Evolutionary conservation across 2,888 invertebrate genomes (phyloP), one percentile per base, ranked within the genome.

Genomic region (Hofmannophila pseudospretella): DNA sequence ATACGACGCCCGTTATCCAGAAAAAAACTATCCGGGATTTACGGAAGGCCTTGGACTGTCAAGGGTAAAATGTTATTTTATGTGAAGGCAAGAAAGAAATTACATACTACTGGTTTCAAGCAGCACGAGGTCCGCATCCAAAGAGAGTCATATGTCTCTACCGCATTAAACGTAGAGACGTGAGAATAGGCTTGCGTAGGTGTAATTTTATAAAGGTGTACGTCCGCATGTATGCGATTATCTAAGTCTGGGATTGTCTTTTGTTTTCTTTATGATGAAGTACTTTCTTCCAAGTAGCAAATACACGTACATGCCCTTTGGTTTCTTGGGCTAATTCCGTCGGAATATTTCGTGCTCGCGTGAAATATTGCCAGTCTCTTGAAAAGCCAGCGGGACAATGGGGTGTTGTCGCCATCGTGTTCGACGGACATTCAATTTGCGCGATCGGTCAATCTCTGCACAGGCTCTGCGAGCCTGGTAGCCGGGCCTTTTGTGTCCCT

Each of bases 341-440:
- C 45, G 32, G 48, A 58, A 55, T 58, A 54, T 64, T 67, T 63
- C 58, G 56, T 60, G 59, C 53, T 54, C 45, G 50, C 62, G 54
- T 70, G 67, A 78, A 71, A 75, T 75, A 78, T 78, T 76, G 70
- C 62, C 58, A 58, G 61, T 66, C 63, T 68, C 63, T 73, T 67
- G 70, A 72, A 78, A 69, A 67, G 69, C 59, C 54, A 45, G 42
- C 51, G 48, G 65, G 58, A 79, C 80, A 81, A 82, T 74, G 51
- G 67, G 52, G 52, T 61, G 66, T 67, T 66, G 68, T 69, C 65
- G 62, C 57, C 57, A 55, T 55, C 65, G 62, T 74, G 73, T 74
- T 67, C 73, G 63, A 63, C 65, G 69, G 71, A 72, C 73, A 74
- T 80, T 80, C 80, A 82, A 82, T 82, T 82, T 80, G 76, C 70